These are phyloP conservation scores for Rhagonycha lutea DNA, from an alignment of 2,888 invertebrate species.

Conservation along the genomic window DNA sequence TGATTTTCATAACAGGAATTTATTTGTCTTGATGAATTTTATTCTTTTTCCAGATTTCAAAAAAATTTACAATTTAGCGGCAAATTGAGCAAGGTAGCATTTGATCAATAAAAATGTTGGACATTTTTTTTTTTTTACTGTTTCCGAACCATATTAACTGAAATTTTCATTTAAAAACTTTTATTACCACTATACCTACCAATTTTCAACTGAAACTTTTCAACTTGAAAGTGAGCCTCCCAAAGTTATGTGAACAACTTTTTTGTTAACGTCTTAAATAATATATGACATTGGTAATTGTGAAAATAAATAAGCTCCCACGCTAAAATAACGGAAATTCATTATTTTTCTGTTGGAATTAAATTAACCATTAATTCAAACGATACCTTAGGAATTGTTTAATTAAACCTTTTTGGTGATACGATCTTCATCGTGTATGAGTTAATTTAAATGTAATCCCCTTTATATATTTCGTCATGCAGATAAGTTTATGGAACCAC, in stretches of 20 bases:
- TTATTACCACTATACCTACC: background rate
- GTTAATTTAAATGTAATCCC: slow-evolving; percentile 1
- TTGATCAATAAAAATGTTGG: background rate
- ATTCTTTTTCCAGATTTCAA: background rate
- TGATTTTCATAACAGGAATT: background rate
- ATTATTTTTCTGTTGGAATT: background rate
- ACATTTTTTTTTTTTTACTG: background rate
- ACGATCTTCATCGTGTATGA: background rate
- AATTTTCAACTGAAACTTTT: slow-evolving; percentile 5
- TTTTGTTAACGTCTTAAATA: slow-evolving; percentile 6
- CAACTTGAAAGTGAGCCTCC: slow-evolving; percentile 7
- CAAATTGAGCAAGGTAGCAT: background rate
- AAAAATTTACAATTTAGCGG: background rate
- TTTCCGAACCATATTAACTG: background rate
- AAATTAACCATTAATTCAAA: background rate
- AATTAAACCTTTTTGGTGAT: background rate
- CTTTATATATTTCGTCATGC: background rate
- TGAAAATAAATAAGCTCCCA: background rate
- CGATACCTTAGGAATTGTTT: background rate
- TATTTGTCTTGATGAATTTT: background rate
- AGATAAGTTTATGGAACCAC: background rate
- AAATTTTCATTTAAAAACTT: slow-evolving; percentile 1
- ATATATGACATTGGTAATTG: slow-evolving; percentile 5
- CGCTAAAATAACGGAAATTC: background rate
- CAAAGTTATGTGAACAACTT: slow-evolving; percentile 10